Conservation (phyloP, 2,797 vertebrate species). For the Pseudocheirus occidentalis region DNA sequence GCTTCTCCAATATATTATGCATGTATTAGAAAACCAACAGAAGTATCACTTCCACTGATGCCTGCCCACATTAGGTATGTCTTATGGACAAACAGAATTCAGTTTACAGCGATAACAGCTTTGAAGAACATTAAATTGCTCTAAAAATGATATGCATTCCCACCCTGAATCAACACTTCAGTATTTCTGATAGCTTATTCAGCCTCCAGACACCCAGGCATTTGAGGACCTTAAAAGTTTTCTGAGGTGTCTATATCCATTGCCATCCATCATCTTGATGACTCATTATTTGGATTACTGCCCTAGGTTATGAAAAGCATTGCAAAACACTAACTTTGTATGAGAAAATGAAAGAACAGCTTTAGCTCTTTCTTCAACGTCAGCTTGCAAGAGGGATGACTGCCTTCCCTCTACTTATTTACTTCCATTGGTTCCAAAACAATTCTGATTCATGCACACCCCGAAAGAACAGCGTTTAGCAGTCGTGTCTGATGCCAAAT, state of each 20-base stretch:
- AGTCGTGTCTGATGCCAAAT: not conserved
- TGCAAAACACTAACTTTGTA: conserved; percentile 40
- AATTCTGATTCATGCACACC: conserved; percentile 30
- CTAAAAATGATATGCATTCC: conserved; percentile 44
- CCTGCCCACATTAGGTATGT: not conserved
- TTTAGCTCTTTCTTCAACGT: conserved; percentile 50
- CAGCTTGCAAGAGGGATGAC: not conserved
- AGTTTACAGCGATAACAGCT: conserved; percentile 51
- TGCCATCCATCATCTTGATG: conserved; percentile 40
- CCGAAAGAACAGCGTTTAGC: not conserved
- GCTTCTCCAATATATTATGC: not conserved
- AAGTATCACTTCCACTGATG: conserved; percentile 49
- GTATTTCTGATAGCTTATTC: conserved; percentile 11
- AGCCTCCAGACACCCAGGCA: not conserved
- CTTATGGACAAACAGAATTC: not conserved
- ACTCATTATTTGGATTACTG: conserved; percentile 40
- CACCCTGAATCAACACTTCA: not conserved
- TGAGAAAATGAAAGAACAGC: conserved; percentile 38
- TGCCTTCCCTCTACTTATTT: no score
- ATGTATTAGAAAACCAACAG: not conserved
- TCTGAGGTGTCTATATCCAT: not conserved
- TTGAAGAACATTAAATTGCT: conserved; percentile 30
- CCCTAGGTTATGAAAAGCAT: conserved; percentile 28
- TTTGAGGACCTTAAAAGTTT: not conserved
- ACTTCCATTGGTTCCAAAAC: not conserved